Base-by-base conservation (phyloP, 2,797 vertebrate species). In the Channallabes apus region DNA sequence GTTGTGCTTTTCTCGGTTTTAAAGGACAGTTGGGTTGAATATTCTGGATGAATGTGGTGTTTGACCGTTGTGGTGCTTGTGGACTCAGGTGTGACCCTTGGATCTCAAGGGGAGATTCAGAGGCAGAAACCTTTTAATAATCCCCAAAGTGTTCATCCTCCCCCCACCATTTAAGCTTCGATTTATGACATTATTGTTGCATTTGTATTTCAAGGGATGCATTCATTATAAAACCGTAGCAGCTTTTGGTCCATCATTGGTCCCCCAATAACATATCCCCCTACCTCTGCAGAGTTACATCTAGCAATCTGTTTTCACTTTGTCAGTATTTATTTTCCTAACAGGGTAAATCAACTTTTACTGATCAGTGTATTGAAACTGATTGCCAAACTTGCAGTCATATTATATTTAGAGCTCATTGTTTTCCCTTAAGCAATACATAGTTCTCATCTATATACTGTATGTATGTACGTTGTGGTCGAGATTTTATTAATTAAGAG, bases 291-390 rank as follows among this genome's bases (percentile, higher is more conserved):
- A 92, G 89, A 90, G 90, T 88, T 85, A 83, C 88, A 92, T 93
- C 87, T 85, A 90, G 91, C 91, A 91, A 93, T 93, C 86, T 91
- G 90, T n/a, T 92, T 88, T 68, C 88, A 94, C 90, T 90, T 92
- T 94, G 90, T 93, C 92, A 92, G 92, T 94, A 92, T 95, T 93
- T 93, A 89, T 94, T 94, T 93, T 93, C 91, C 93, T 93, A 93
- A 94, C 95, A 95, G 94, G 94, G 95, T 95, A 95, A 94, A 91
- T 94, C 93, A 92, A 92, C 93, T 91, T 91, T 94, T 93, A 93
- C 94, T 93, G 92, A 94, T 92, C 90, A 93, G 91, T 91, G 91
- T 87, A 90, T 91, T 93, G 92, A 94, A 94, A 93, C 93, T 93
- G 93, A 93, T 92, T 94, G 94, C 94, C 93, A 95, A 95, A 94